These are phyloP conservation scores for Drosophila azteca DNA, from an alignment of 1,140 invertebrate genomes.

Conservation along the genomic window DNA sequence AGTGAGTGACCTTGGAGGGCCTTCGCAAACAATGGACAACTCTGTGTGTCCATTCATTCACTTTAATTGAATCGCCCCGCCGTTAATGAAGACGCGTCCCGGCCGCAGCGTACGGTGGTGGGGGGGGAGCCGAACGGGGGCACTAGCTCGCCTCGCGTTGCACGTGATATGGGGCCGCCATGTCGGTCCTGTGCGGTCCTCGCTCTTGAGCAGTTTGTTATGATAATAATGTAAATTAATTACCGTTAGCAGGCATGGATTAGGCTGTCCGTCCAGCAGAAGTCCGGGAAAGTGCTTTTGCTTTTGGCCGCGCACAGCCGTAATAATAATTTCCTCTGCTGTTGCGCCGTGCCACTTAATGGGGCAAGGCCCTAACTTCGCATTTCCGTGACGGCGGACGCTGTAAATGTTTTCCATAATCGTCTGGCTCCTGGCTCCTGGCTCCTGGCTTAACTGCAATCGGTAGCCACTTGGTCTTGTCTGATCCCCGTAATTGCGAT, in stretches of 20 bases:
- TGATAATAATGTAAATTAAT: slow-evolving; percentile 80
- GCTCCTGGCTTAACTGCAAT: slow-evolving; percentile 31
- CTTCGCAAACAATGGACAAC: slow-evolving; percentile 41
- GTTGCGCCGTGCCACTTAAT: slow-evolving; percentile 30
- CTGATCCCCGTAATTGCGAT: slow-evolving; percentile 44
- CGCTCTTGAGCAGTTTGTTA: slow-evolving; percentile 61
- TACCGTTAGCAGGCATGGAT: slow-evolving; percentile 45
- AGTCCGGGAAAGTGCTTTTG: slow-evolving; percentile 7
- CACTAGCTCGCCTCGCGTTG: slow-evolving; percentile 5
- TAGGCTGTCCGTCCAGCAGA: slow-evolving; percentile 12
- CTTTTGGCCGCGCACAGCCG: neutral
- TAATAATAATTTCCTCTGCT: slow-evolving; percentile 61
- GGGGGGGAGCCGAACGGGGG: too few species aligned
- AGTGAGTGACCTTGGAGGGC: slow-evolving; percentile 24
- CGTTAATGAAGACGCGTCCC: slow-evolving; percentile 66
- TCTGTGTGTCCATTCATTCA: slow-evolving; percentile 57
- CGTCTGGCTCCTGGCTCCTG: slow-evolving; percentile 5
- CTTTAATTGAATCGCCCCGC: slow-evolving; percentile 69
- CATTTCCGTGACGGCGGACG: slow-evolving; percentile 19
- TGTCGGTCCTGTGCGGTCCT: slow-evolving; percentile 11
- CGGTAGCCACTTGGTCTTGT: slow-evolving; percentile 34
- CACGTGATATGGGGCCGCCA: slow-evolving; percentile 16
- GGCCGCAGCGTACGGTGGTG: slow-evolving; percentile 19
- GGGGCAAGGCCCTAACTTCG: slow-evolving; percentile 25
- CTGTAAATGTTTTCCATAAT: slow-evolving; percentile 50